Percentiles rank a stretch among this genome's conserved stretches.
Conservation (phyloP, 2,888 invertebrate genomes). For the Dorcus parallelipipedus region DNA sequence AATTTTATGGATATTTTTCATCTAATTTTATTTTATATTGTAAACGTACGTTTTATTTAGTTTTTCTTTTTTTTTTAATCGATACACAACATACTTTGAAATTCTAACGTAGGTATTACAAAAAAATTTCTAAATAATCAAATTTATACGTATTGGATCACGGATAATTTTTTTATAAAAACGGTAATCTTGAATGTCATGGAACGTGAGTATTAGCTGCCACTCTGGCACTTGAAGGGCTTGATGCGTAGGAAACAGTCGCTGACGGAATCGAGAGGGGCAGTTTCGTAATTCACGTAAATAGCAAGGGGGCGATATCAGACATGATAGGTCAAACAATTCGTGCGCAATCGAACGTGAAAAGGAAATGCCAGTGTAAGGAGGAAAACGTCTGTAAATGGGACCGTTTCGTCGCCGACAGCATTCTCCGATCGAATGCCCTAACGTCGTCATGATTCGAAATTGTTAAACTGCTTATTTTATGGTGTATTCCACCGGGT, state of each 20-base stretch:
- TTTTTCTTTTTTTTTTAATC: too few species aligned
- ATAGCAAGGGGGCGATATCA: conserved; percentile 34
- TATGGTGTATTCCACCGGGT: conserved; percentile 10
- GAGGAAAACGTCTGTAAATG: conserved; percentile 50
- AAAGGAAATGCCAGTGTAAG: conserved; percentile 50
- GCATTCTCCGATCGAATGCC: conserved; percentile 31
- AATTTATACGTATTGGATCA: too few species aligned
- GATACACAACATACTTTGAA: too few species aligned
- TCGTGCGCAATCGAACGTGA: conserved; percentile 49
- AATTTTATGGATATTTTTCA: too few species aligned
- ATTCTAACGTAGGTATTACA: too few species aligned
- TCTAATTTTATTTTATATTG: too few species aligned
- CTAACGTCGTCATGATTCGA: conserved; percentile 29
- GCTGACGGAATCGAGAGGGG: conserved; percentile 30
- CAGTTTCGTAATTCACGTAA: conserved; percentile 40
- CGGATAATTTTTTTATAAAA: conserved; percentile 1
- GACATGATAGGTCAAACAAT: conserved; percentile 50
- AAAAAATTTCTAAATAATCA: too few species aligned
- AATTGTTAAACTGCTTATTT: conserved; percentile 26
- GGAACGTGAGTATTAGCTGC: conserved; percentile 37
- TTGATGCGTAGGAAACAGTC: conserved; percentile 31
- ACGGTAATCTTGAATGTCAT: conserved; percentile 34
- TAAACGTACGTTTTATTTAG: too few species aligned
- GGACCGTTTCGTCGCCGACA: conserved; percentile 41
- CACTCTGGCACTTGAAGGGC: conserved; percentile 37